Evolutionary conservation across 1,140 invertebrate genomes (phyloP).

Genomic region (Heliothis subflexa): DNA sequence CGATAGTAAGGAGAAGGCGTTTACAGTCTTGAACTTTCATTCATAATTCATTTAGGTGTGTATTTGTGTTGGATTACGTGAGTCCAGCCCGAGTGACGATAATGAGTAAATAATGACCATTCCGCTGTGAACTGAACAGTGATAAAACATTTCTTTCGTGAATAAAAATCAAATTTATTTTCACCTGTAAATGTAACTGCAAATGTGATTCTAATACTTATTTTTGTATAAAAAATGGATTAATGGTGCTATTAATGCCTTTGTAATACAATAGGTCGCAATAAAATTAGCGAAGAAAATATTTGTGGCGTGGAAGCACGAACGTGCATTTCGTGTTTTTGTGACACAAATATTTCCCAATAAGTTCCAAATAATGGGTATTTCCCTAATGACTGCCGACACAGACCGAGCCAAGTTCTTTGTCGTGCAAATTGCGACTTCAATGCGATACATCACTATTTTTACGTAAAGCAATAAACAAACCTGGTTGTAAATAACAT

Average conservation of each 20-base stretch:
- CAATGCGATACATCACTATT: slow-evolving; percentile 43
- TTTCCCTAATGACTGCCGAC: slow-evolving; percentile 21
- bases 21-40: slow-evolving; percentile 22
- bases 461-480: slow-evolving; percentile 68
- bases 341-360: slow-evolving; percentile 31
- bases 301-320: slow-evolving; percentile 27
- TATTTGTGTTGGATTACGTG: slow-evolving; percentile 44
- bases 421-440: slow-evolving; percentile 26
- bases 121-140: slow-evolving; percentile 40
- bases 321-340: slow-evolving; percentile 34
- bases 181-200: slow-evolving; percentile 41
- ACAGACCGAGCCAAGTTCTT: slow-evolving; percentile 19
- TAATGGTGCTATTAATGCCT: slow-evolving; percentile 26
- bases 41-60: slow-evolving; percentile 35
- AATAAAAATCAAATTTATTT: slow-evolving; percentile 47
- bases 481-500: slow-evolving; percentile 79
- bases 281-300: slow-evolving; percentile 37
- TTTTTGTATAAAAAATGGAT: slow-evolving; percentile 30
- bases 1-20: slow-evolving; percentile 25
- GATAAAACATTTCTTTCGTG: slow-evolving; percentile 52
- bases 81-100: slow-evolving; percentile 46
- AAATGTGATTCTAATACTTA: slow-evolving; percentile 44
- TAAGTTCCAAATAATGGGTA: slow-evolving; percentile 30
- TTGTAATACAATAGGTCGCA: slow-evolving; percentile 43
- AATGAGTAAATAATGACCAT: slow-evolving; percentile 60